These are phyloP conservation scores for Hydrozoanthus tunicans DNA, from an alignment of 64 coral and sea anemone species.

Conservation along the genomic window DNA sequence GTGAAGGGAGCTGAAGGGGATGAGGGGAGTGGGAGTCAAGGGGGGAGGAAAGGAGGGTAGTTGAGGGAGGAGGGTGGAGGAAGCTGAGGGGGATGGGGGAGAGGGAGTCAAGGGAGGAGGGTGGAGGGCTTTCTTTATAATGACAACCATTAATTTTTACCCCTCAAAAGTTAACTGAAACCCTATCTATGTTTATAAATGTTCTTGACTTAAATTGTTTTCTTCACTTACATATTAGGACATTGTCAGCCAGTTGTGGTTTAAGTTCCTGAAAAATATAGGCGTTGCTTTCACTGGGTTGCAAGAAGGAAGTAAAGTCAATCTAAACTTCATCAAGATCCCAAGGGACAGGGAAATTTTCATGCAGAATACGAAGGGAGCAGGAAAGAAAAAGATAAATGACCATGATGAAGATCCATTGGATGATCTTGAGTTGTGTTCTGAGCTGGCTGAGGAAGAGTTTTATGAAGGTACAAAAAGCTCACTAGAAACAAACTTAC, in stretches of 20 bases:
- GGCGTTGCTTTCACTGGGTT: constrained; percentile 57
- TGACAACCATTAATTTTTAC: too few relatives aligned
- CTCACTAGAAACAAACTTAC: too few relatives aligned
- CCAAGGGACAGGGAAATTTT: constrained; percentile 51
- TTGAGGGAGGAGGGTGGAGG: too few relatives aligned
- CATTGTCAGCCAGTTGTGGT: constrained; percentile 78
- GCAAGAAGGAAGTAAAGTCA: neutral
- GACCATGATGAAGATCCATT: constrained; percentile 15
- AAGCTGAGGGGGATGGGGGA: too few relatives aligned
- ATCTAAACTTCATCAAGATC: constrained; percentile 17
- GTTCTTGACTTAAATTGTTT: neutral
- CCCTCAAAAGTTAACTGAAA: too few relatives aligned
- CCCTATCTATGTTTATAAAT: too few relatives aligned
- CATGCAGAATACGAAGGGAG: constrained; percentile 21
- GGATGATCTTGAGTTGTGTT: constrained; percentile 80
- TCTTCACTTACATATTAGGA: constrained; percentile 29
- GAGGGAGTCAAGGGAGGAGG: too few relatives aligned
- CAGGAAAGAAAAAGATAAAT: neutral
- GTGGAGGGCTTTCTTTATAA: too few relatives aligned
- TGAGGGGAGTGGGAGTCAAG: too few relatives aligned
- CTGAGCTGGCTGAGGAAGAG: constrained; percentile 72
- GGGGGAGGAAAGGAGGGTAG: too few relatives aligned
- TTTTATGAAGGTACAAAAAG: constrained; percentile 68
- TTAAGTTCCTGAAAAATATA: constrained; percentile 61
- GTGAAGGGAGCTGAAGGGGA: too few relatives aligned